Evolutionary conservation across 2,113 vertebrate species (phyloP).

Genomic region (Phaethon lepturus): DNA sequence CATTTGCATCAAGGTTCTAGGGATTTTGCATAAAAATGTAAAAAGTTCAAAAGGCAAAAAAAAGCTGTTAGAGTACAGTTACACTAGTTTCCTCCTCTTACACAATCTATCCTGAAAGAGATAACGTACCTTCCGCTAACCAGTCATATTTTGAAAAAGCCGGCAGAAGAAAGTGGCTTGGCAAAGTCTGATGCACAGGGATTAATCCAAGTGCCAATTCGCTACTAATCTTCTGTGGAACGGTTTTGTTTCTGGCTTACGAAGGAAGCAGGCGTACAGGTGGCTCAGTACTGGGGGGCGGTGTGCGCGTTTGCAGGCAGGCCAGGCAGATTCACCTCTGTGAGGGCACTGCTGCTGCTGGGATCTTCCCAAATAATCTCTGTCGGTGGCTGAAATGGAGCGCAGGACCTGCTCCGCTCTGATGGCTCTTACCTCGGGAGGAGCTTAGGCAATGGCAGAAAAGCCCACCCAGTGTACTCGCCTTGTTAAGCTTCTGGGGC

Average conservation of each 20-base stretch:
- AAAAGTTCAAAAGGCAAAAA: background rate
- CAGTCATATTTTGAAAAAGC: background rate
- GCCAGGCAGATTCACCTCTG: background rate
- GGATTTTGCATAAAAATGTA: background rate
- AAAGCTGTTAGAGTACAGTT: background rate
- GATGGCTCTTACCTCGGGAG: background rate
- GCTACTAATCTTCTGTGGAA: background rate
- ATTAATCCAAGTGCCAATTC: background rate
- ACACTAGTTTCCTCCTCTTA: background rate
- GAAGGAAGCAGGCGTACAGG: background rate
- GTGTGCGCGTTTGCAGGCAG: background rate
- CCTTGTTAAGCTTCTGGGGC: slow-evolving; percentile 57
- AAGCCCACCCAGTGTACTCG: slow-evolving; percentile 44
- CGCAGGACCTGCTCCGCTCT: background rate
- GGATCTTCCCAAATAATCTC: background rate
- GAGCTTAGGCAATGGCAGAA: slow-evolving; percentile 22
- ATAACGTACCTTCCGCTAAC: background rate
- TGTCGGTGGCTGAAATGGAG: background rate
- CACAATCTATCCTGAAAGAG: background rate
- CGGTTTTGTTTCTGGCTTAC: background rate
- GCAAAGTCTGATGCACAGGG: background rate
- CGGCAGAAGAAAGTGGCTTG: rapidly evolving
- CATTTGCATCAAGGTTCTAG: background rate
- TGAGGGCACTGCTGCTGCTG: background rate
- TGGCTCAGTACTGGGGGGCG: background rate